Percentiles rank a stretch among this genome's conserved stretches.
phyloP scores from a whole-genome alignment of 2,888 invertebrate genomes.

The Thera obeliscata region DNA sequence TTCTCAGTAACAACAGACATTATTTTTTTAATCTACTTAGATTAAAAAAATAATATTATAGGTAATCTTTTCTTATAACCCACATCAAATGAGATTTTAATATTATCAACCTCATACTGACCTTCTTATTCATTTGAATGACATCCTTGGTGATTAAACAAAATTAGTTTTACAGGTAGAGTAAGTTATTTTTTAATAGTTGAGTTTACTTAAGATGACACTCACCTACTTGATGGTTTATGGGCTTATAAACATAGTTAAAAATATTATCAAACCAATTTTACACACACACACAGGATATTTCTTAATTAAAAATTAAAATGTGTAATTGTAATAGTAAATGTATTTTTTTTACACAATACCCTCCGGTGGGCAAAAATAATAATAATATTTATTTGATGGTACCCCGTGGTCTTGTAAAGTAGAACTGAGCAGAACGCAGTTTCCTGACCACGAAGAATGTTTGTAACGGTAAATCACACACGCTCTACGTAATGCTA shows the following conservation, averaged over 20 bases:
- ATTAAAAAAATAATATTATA: not conserved
- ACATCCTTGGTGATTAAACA: not conserved
- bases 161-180: not conserved
- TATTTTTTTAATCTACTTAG: too few relatives aligned
- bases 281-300: not conserved
- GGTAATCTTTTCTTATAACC: not conserved
- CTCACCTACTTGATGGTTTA: too few relatives aligned
- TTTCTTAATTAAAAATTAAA: too few relatives aligned
- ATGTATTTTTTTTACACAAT: too few relatives aligned
- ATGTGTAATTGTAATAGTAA: too few relatives aligned
- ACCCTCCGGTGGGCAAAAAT: too few relatives aligned
- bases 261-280: too few relatives aligned
- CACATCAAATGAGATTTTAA: not conserved
- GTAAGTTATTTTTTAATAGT: too few relatives aligned
- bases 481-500: not conserved
- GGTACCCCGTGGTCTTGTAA: not conserved
- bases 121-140: not conserved
- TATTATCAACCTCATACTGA: not conserved
- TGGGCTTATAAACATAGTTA: too few relatives aligned
- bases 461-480: constrained; percentile 3
- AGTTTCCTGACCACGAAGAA: not conserved
- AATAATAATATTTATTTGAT: too few relatives aligned
- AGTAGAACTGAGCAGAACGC: not conserved
- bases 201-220: too few relatives aligned
- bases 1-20: too few relatives aligned